Conservation (phyloP, 2,888 invertebrate genomes). For the Watsonalla binaria region DNA sequence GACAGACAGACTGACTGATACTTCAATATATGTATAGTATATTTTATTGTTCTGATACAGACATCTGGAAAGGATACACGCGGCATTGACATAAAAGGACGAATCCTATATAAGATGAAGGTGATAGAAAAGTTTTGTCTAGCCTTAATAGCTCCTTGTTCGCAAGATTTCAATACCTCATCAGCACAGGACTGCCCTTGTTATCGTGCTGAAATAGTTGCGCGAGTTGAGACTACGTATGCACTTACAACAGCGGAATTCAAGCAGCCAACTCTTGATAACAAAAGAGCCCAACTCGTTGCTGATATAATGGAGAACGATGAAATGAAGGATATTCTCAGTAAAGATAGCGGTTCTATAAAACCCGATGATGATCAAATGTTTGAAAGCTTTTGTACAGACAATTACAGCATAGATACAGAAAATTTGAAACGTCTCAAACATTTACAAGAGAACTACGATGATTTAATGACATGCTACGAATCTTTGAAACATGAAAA, state of each 20-base stretch:
- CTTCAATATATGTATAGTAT: too few species aligned
- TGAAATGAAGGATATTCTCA: conserved; percentile 65
- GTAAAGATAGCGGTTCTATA: conserved; percentile 35
- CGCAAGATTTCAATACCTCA: conserved; percentile 32
- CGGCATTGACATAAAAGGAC: conserved; percentile 60
- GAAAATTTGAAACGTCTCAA: conserved; percentile 61
- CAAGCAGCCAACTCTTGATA: conserved; percentile 36
- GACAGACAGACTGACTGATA: too few species aligned
- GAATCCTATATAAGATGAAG: conserved; percentile 65
- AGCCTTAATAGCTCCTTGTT: conserved; percentile 65
- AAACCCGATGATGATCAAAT: conserved; percentile 26
- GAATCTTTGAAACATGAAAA: conserved; percentile 61
- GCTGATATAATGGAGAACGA: conserved; percentile 67
- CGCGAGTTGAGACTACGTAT: conserved; percentile 41
- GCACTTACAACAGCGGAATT: conserved; percentile 43
- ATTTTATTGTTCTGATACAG: conserved; percentile 30
- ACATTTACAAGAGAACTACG: conserved; percentile 56
- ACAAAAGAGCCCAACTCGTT: conserved; percentile 59
- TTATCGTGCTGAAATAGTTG: conserved; percentile 44
- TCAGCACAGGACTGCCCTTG: conserved; percentile 42
- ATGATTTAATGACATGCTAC: conserved; percentile 57
- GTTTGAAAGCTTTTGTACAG: conserved; percentile 28
- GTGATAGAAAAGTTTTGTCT: conserved; percentile 64
- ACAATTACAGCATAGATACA: conserved; percentile 44
- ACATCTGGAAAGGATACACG: conserved; percentile 58